phyloP scores from a whole-genome alignment of 2,113 vertebrate genomes.

The Notothenia coriiceps region DNA sequence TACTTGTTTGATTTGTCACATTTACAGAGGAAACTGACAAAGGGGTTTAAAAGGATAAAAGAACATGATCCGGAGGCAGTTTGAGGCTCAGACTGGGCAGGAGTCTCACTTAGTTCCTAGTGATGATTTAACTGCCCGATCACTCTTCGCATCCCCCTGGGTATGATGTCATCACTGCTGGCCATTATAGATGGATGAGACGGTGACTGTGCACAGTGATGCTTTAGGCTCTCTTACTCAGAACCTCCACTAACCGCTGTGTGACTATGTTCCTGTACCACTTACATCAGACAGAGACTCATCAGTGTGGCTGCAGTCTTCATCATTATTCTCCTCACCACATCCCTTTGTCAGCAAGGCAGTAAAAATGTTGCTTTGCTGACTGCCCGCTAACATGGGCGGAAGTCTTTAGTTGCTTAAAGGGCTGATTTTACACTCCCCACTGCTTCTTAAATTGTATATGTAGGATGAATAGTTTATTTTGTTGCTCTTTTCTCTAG shows the following conservation, averaged over 20 bases:
- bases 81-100: not conserved
- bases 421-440: slow-evolving; percentile 47
- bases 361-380: slow-evolving; percentile 49
- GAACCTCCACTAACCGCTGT: slow-evolving; percentile 39
- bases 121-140: slow-evolving; percentile 54
- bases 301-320: slow-evolving; percentile 42
- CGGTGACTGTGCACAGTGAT: slow-evolving; percentile 40
- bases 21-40: not conserved
- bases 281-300: slow-evolving; percentile 40
- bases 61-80: slow-evolving; percentile 3
- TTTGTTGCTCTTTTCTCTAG: not conserved
- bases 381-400: slow-evolving; percentile 29
- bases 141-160: slow-evolving; percentile 38
- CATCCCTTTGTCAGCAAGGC: slow-evolving; percentile 58
- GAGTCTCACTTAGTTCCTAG: not conserved
- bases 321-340: slow-evolving; percentile 48
- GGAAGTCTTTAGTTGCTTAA: slow-evolving; percentile 16
- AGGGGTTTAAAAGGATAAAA: not conserved
- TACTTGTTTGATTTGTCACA: not conserved
- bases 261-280: slow-evolving; percentile 21
- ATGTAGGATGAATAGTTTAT: slow-evolving; percentile 17
- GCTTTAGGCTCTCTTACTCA: slow-evolving; percentile 55
- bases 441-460: slow-evolving; percentile 24
- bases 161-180: slow-evolving; percentile 67
- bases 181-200: slow-evolving; percentile 59